A percentile compares a stretch with the other conserved stretches of the same genome.
Evolutionary conservation across 2,888 invertebrate species (phyloP).

Genomic region (Apodemia zela): DNA sequence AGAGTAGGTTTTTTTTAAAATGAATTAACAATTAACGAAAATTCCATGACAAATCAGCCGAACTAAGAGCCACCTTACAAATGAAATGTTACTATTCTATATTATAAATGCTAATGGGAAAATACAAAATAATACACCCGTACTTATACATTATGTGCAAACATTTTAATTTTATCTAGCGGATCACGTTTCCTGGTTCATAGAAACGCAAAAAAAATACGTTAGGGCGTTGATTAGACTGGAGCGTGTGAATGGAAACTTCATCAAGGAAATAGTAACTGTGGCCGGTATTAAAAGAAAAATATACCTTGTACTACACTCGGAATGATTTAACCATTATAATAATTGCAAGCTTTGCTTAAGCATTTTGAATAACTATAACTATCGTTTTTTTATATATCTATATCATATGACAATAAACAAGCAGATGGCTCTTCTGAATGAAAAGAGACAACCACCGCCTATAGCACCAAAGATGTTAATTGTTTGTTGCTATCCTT

Average conservation of each 20-base stretch:
- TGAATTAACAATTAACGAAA: too few relatives aligned
- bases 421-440: too few relatives aligned
- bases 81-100: too few relatives aligned
- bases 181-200: conserved; percentile 51
- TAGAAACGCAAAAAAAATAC: conserved; percentile 49
- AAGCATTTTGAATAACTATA: not conserved
- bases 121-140: not conserved
- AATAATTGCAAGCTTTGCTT: conserved; percentile 5
- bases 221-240: conserved; percentile 53
- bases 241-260: conserved; percentile 58
- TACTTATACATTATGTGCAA: not conserved
- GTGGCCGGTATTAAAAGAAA: conserved; percentile 44
- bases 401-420: too few relatives aligned
- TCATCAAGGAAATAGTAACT: conserved; percentile 48
- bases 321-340: conserved; percentile 14
- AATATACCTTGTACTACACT: conserved; percentile 28
- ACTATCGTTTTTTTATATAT: too few relatives aligned
- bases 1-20: too few relatives aligned
- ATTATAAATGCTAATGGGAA: too few relatives aligned
- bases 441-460: too few relatives aligned
- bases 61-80: too few relatives aligned
- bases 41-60: too few relatives aligned
- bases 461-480: too few relatives aligned
- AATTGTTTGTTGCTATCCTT: too few relatives aligned
- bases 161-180: conserved; percentile 18